Conservation (phyloP, 1,140 invertebrate species). For the Danaus plexippus region DNA sequence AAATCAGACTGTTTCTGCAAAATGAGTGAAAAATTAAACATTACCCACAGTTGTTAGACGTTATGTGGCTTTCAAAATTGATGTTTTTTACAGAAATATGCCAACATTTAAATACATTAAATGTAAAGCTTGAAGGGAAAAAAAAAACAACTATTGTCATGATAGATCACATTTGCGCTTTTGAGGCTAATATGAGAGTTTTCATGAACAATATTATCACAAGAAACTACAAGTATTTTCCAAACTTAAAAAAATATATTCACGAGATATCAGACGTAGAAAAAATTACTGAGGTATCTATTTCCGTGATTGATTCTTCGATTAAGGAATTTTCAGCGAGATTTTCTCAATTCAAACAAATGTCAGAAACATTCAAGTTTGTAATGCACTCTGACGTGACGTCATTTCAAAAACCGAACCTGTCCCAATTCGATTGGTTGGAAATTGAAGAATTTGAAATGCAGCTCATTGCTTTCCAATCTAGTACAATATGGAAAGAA, state of each 20-base stretch:
- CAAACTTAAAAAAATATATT: no score
- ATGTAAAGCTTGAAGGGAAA: constrained; percentile 26
- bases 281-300: constrained; percentile 30
- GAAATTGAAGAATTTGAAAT: constrained; percentile 38
- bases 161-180: constrained; percentile 5
- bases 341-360: constrained; percentile 34
- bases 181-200: constrained; percentile 28
- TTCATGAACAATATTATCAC: no score
- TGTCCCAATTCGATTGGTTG: constrained; percentile 18
- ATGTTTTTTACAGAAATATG: constrained; percentile 29
- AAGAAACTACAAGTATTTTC: no score
- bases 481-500: constrained; percentile 26
- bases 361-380: no score
- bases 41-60: constrained; percentile 28
- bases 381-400: no score
- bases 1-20: constrained; percentile 39
- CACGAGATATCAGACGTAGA: constrained; percentile 22
- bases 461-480: constrained; percentile 31
- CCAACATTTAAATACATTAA: constrained; percentile 30
- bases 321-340: constrained; percentile 30
- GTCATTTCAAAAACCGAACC: no score
- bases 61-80: constrained; percentile 33
- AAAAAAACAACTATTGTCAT: constrained; percentile 28
- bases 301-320: constrained; percentile 29
- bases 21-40: constrained; percentile 34